Base-by-base conservation (phyloP, 1,140 invertebrate genomes). In the Laodelphax striatellus region DNA sequence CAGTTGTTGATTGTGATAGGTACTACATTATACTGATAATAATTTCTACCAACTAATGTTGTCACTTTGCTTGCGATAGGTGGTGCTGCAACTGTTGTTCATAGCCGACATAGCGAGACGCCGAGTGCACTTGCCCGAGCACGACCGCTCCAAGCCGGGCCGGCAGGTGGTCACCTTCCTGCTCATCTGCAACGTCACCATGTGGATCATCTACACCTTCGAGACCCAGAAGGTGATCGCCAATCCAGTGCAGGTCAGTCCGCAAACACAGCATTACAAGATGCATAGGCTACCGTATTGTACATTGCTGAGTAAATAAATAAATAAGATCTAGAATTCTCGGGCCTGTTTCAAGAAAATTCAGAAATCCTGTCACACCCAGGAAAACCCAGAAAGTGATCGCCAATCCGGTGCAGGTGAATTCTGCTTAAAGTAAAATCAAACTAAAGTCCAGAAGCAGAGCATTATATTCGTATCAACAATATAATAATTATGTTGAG, bases 191-290 rank as follows among this genome's bases (percentile, higher is more conserved):
- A 97, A 97, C 72, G 82, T 95, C 57, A 92, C 91, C 63, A 91
- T 95, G 86, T 95, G 92, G 88, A 84, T 93, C 60, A 91, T 95
- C 69, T 93, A 94, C 72, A 97, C 94, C 34, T 96, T 98, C 72
- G 94, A 97, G 76, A 90, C 90, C 63, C 90, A 94, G 77, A 94
- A 93, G 76, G 90, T 93, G 57, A 83, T 87, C 67, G 88, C 87
- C 61, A 93, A 92, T 76, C 91, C 90, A 61, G 90, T 94, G 13
- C 72, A 73, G 68, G 72, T 74, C 56, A 64, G 60, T 58, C 42
- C 11, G 14, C 4, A 13, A 19, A 46, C 4, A 46, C 14, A 5
- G n/a, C n/a, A n/a, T n/a, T n/a, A n/a, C n/a, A n/a, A n/a, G n/a
- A n/a, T n/a, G n/a, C n/a, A n/a, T 28, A 28, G 24, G 2, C 24